These are phyloP conservation scores for Globodera rostochiensis DNA, from an alignment of 1,140 invertebrate species.

Conservation along the genomic window DNA sequence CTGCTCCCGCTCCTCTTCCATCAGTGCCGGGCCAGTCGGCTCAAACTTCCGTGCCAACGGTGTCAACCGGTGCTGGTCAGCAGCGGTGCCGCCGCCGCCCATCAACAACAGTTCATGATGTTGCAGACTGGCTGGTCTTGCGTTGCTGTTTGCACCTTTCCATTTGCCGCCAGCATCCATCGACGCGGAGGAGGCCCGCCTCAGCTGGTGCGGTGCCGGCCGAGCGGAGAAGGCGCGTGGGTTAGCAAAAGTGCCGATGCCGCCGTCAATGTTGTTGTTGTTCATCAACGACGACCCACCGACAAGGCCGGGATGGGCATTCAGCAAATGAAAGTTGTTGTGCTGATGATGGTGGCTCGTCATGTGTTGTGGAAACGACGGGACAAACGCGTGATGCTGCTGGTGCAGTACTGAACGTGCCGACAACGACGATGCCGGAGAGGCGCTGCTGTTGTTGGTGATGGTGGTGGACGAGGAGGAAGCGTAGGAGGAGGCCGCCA, in stretches of 20 bases:
- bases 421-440: neutral
- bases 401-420: neutral
- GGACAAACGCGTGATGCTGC: neutral
- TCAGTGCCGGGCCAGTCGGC: neutral
- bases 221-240: neutral
- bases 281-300: no score
- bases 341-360: neutral
- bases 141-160: conserved; percentile 4
- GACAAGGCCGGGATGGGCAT: neutral
- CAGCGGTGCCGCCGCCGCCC: neutral
- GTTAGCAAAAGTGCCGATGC: neutral
- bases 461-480: no score
- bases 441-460: neutral
- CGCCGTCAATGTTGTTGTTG: no score
- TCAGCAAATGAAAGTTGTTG: neutral
- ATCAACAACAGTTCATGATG: conserved; percentile 18
- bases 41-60: conserved; percentile 4
- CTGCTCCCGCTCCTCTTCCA: neutral
- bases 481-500: neutral
- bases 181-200: conserved; percentile 21
- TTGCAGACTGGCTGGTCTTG: conserved; percentile 19
- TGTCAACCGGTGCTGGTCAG: neutral
- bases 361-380: neutral
- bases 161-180: conserved; percentile 5
- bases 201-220: conserved; percentile 9